Conservation (phyloP, 2,888 invertebrate species). For the Xiphydria camelus region DNA sequence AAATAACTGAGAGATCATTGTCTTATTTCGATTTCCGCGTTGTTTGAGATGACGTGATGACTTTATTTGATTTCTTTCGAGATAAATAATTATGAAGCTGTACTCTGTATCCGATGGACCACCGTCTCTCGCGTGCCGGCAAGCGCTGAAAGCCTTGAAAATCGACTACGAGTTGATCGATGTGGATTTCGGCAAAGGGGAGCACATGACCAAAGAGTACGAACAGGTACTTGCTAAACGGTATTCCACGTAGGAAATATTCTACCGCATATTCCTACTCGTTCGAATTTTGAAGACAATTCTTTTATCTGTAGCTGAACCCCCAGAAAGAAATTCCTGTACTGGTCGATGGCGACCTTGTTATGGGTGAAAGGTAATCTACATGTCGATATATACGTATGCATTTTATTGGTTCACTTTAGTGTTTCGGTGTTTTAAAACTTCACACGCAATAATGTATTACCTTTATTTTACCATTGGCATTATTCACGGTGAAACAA, state of each 20-base stretch:
- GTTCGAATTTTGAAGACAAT: slow-evolving; percentile 27
- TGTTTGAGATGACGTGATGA: no score
- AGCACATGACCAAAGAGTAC: slow-evolving; percentile 74
- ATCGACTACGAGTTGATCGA: slow-evolving; percentile 69
- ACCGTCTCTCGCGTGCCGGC: slow-evolving; percentile 74
- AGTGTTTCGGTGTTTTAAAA: no score
- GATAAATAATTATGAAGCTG: slow-evolving; percentile 67
- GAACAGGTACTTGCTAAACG: slow-evolving; percentile 62
- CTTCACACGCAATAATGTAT: no score
- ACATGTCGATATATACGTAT: no score
- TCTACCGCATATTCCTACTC: not conserved
- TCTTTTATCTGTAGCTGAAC: slow-evolving; percentile 65
- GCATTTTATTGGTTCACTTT: no score
- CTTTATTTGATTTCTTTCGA: no score
- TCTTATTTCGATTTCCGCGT: no score
- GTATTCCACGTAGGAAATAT: slow-evolving; percentile 3
- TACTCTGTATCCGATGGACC: slow-evolving; percentile 79
- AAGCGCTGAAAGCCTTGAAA: slow-evolving; percentile 67
- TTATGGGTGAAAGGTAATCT: slow-evolving; percentile 70
- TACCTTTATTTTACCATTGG: no score
- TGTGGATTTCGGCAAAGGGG: slow-evolving; percentile 72
- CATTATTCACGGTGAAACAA: no score
- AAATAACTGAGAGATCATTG: no score
- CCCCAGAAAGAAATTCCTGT: slow-evolving; percentile 80
- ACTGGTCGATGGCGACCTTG: slow-evolving; percentile 78